These are phyloP conservation scores for Clarias pachynema DNA, from an alignment of 2,797 vertebrate species.

Conservation along the genomic window DNA sequence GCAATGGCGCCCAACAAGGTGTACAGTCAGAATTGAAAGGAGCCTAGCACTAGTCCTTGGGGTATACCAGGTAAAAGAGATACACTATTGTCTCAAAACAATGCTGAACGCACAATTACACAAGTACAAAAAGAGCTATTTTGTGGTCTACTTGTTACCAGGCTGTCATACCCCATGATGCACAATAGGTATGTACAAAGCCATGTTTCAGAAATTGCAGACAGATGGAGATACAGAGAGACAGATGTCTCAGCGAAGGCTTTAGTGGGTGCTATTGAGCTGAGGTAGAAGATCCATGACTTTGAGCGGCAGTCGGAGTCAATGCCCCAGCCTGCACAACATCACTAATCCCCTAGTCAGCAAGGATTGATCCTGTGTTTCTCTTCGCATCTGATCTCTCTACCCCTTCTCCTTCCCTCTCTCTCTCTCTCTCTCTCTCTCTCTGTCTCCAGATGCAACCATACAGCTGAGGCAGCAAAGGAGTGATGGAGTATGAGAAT, in stretches of 20 bases:
- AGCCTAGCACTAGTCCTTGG: neutral
- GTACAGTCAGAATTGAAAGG: neutral
- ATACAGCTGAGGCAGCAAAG: constrained; percentile 51
- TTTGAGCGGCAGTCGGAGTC: constrained; percentile 44
- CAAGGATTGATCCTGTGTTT: constrained; percentile 67
- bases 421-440: constrained; percentile 42
- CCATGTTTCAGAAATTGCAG: constrained; percentile 21
- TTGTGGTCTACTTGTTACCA: neutral
- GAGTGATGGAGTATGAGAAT: constrained; percentile 33
- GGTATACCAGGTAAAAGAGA: neutral
- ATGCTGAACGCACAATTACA: neutral
- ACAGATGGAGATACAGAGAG: constrained; percentile 29
- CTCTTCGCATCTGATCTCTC: constrained; percentile 59
- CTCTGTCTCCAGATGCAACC: constrained; percentile 18
- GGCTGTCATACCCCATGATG: neutral
- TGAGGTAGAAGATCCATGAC: constrained; percentile 51
- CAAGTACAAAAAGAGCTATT: neutral
- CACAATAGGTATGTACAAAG: neutral
- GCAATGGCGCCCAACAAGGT: too few relatives aligned
- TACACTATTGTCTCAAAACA: neutral
- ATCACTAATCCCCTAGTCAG: constrained; percentile 70
- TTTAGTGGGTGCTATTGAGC: constrained; percentile 52
- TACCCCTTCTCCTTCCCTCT: constrained; percentile 55
- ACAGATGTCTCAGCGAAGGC: constrained; percentile 23
- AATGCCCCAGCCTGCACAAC: constrained; percentile 52